A percentile compares a stretch with the other conserved stretches of the same genome.
Evolutionary conservation across 2,888 invertebrate genomes (phyloP).

Genomic region (Archips xylosteana): DNA sequence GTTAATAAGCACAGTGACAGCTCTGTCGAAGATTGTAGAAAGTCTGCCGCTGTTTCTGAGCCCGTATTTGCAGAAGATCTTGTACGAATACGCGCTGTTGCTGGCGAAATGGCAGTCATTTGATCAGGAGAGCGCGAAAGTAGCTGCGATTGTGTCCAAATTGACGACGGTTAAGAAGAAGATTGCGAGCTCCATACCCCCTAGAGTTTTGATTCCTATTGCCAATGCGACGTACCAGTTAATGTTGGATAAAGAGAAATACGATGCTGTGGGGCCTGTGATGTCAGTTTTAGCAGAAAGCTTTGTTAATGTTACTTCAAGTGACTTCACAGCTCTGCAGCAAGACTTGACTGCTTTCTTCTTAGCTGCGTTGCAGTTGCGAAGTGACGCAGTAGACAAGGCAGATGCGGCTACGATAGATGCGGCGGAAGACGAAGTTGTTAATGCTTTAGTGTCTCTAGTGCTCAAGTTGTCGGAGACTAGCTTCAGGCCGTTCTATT

Average conservation of each 20-base stretch:
- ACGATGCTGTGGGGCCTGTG: conserved; percentile 87
- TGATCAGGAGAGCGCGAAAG: conserved; percentile 80
- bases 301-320: conserved; percentile 86
- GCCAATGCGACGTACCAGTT: conserved; percentile 87
- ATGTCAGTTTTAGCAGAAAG: conserved; percentile 92
- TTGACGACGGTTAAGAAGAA: conserved; percentile 87
- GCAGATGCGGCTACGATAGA: conserved; percentile 75
- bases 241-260: conserved; percentile 86
- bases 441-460: conserved; percentile 91
- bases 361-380: conserved; percentile 88
- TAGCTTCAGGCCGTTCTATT: conserved; percentile 95
- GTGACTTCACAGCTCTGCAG: conserved; percentile 88
- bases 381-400: conserved; percentile 81
- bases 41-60: conserved; percentile 93
- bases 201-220: conserved; percentile 91
- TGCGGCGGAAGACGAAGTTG: conserved; percentile 89
- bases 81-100: conserved; percentile 87
- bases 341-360: conserved; percentile 91
- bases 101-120: conserved; percentile 79
- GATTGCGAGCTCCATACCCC: conserved; percentile 88
- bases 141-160: conserved; percentile 84
- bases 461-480: conserved; percentile 95
- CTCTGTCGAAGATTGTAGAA: conserved; percentile 93
- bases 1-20: conserved; percentile 91
- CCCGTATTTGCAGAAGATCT: conserved; percentile 91